Evolutionary conservation across 2,113 vertebrate species (phyloP), one percentile per base, ranked within the genome.

Genomic region (Phrynosoma platyrhinos): DNA sequence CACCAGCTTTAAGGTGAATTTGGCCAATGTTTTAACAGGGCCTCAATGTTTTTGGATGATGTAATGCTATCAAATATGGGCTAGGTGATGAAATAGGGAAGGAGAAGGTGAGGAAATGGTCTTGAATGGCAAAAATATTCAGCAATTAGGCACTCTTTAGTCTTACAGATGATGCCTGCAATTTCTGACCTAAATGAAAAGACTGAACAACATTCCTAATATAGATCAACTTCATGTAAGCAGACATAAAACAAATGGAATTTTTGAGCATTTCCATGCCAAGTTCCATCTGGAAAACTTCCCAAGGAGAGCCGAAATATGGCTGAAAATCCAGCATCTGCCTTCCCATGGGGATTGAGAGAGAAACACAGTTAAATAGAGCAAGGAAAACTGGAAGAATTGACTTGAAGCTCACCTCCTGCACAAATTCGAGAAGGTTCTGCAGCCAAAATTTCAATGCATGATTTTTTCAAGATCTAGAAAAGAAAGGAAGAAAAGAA

Each of bases 351-450:
- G 55, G 86, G 55, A 76, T 52, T 18, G 32, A 66, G n/a, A 47
- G 66, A 66, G 27, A 53, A 47, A 62, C 9, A 25, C 71, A 32
- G 20, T 21, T 13, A 27, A 20, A 53, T 2, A 25, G 53, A 53
- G 55, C 55, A 32, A 76, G 1, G 42, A 55, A 36, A 0, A 0
- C 0, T 2, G 74, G 27, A 52, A 55, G 1, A 80, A 72, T n/a
- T 81, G 5, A 0, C 0, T 85, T 85, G 90, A 9, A 5, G 94
- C 96, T 96, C 92, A 99, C 99, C 98, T 96, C 99, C 99, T 91
- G 99, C 99, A 94, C 99, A 99, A 93, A 99, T 99, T 74, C 98
- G 99, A 75, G 99, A 99, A 14, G 99, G 99, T 71, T 99, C 98
- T 12, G 98, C 99, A 2, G 98, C 98, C 92, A 99, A 96, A 92